phyloP scores from a whole-genome alignment of 2,797 vertebrate genomes.

The Sebastiscus tertius region DNA sequence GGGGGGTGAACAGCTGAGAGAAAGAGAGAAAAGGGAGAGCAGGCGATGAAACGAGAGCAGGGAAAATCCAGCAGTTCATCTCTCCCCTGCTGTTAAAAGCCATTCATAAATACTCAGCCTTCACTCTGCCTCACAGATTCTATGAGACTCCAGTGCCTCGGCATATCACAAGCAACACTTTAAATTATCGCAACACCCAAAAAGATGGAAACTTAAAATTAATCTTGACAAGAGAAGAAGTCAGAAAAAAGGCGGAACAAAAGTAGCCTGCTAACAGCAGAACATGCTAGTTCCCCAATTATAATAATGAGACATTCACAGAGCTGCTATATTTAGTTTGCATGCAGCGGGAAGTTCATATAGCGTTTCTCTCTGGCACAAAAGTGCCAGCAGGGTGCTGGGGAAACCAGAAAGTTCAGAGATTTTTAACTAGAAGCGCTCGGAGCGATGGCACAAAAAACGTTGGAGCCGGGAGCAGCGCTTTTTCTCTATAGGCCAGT shows the following conservation, averaged over 20 bases:
- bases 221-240: conserved; percentile 43
- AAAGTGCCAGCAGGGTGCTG: neutral
- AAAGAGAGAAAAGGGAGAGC: conserved; percentile 7
- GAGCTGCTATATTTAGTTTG: conserved; percentile 27
- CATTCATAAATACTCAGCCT: conserved; percentile 73
- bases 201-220: conserved; percentile 49
- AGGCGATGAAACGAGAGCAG: conserved; percentile 39
- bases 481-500: too few relatives aligned
- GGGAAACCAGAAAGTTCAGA: neutral
- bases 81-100: conserved; percentile 68
- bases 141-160: conserved; percentile 25
- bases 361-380: neutral
- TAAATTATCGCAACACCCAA: conserved; percentile 40
- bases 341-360: conserved; percentile 6
- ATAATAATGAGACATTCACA: conserved; percentile 49
- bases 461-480: neutral
- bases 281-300: conserved; percentile 27
- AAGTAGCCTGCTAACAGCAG: conserved; percentile 20
- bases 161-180: conserved; percentile 35
- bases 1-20: neutral
- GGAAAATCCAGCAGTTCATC: conserved; percentile 62
- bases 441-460: neutral
- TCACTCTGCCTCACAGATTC: conserved; percentile 47
- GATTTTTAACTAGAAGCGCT: neutral
- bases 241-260: neutral